Base-by-base conservation (phyloP, 2,888 invertebrate genomes). In the Leuctra nigra region DNA sequence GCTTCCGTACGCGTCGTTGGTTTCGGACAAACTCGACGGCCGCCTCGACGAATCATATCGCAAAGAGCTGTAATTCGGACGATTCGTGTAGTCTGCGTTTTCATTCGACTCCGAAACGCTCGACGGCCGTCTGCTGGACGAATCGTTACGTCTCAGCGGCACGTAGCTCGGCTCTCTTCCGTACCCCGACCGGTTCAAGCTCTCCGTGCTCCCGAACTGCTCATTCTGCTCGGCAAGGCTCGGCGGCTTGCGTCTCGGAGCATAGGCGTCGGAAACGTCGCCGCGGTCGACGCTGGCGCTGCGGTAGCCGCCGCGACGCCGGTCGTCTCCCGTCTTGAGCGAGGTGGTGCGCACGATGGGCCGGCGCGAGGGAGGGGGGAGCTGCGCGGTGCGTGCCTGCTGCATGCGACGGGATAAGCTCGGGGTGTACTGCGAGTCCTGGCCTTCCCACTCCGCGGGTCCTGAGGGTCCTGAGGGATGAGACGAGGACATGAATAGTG, bases 341-440 rank as follows among this genome's bases (percentile, higher is more conserved):
- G 68, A 65, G 2, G 64, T 20, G 25, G 48, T 29, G 48, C 48
- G 48, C 23, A 29, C 25, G 2, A 48, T 25, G 4, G 48, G 48
- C 2, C 48, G 29, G n/a, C 48, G 48, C 2, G 48, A 29, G 29
- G 48, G 48, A 23, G 24, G 54, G 13, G 36, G 18, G 25, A 23
- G 33, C 39, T 38, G 36, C 18, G 16, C 24, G 50, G 50, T 20
- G 36, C 39, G 39, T n/a, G n/a, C n/a, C n/a, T n/a, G n/a, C 1
- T 55, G 58, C 61, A 72, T 60, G 9, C 72, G 64, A 13, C 69
- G 66, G 35, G 72, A 68, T 58, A 72, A 59, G 58, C 69, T 67
- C 20, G 72, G 72, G 29, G 72, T 72, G 58, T 70, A 71, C 58
- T 60, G 68, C 47, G 47, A 52, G n/a, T n/a, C n/a, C n/a, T n/a